Conservation (phyloP, 37 sponge, comb jelly and placozoan genomes). For the Ephydatia muelleri region DNA sequence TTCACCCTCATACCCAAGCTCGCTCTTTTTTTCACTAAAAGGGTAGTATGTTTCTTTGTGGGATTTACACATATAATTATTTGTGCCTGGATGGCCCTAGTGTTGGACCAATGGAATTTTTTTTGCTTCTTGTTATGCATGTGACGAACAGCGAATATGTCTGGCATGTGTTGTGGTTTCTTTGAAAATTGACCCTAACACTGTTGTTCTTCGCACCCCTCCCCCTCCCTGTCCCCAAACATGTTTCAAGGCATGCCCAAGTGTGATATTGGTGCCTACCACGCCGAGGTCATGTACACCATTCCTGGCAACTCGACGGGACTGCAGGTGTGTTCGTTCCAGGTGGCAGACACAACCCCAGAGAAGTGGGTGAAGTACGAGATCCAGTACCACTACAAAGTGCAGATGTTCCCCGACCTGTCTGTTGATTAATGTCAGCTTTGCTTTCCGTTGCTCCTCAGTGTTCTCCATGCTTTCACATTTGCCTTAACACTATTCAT, state of each 20-base stretch:
- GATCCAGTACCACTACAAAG: constrained; percentile 76
- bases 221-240: neutral
- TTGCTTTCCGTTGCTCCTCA: neutral
- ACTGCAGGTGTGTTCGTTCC: constrained; percentile 52
- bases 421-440: constrained; percentile 63
- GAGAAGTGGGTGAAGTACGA: constrained; percentile 92
- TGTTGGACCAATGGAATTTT: no score
- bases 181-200: neutral
- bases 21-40: neutral
- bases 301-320: constrained; percentile 88
- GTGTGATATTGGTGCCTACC: constrained; percentile 47
- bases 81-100: no score
- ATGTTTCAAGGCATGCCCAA: constrained; percentile 67
- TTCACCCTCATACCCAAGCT: constrained; percentile 1
- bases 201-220: neutral
- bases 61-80: no score
- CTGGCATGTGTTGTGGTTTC: neutral
- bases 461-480: neutral
- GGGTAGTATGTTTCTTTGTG: no score
- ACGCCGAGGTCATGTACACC: constrained; percentile 72
- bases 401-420: constrained; percentile 92
- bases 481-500: neutral
- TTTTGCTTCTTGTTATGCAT: no score
- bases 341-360: constrained; percentile 52
- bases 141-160: no score